Conservation (phyloP, 2,113 vertebrate species). For the Maccullochella peelii region DNA sequence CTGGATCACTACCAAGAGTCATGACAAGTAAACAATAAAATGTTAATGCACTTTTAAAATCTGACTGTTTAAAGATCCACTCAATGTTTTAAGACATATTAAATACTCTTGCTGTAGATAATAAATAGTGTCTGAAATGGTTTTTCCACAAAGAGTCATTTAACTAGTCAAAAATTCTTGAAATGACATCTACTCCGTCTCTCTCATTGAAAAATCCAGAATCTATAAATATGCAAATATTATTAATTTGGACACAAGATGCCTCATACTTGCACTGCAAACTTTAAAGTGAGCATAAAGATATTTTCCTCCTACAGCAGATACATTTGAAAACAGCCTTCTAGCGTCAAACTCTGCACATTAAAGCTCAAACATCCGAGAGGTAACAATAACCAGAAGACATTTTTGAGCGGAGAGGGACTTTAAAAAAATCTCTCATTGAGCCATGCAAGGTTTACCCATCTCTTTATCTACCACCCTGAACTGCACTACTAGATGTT, state of each 20-base stretch:
- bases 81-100: background rate
- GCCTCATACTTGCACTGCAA: too few relatives aligned
- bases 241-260: too few relatives aligned
- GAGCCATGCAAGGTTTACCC: conserved; percentile 28
- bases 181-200: background rate
- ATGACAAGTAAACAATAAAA: background rate
- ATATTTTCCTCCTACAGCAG: background rate
- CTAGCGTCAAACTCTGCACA: background rate
- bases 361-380: background rate
- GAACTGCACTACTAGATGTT: conserved; percentile 49
- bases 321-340: background rate
- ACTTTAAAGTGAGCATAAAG: background rate
- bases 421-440: background rate
- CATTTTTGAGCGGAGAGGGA: background rate
- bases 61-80: conserved; percentile 5
- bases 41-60: conserved; percentile 19
- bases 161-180: background rate
- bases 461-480: conserved; percentile 23
- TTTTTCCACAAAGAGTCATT: background rate
- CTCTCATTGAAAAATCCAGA: background rate
- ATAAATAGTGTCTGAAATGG: background rate
- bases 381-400: background rate
- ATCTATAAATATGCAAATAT: background rate
- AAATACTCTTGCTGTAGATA: background rate
- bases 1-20: background rate